Base-by-base conservation (phyloP, 2,888 invertebrate species). In the Platycheirus rosarum region DNA sequence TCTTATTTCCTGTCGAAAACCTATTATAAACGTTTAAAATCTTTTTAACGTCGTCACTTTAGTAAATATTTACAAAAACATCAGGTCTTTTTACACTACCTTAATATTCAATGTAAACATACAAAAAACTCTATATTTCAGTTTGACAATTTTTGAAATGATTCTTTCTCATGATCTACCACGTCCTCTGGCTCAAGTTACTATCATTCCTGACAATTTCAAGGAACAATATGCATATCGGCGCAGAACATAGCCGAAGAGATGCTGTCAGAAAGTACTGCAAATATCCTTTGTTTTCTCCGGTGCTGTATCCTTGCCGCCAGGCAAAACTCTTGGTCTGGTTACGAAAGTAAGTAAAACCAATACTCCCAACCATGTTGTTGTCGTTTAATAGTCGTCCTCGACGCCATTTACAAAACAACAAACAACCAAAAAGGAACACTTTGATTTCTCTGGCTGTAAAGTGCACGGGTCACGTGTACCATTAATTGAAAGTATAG, bases 401-500 rank as follows among this genome's bases (percentile, higher is more conserved):
- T 8, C 62, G 14, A 20, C 35, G 26, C 37, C 13, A 23, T 44
- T 44, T 18, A 29, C 42, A 44, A 44, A 63, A 53, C 62, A 16
- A 26, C 14, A 26, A 48, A 14, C 37, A 49, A 23, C 23, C 26
- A 68, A 57, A 53, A 26, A 48, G 29, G 32, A 32, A 29, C 29
- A 40, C 48, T 51, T 55, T 57, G 51, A 69, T 63, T 69, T 57
- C 48, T n/a, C 29, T 60, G 44, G 26, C 16, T 49, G 32, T 23
- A 20, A 37, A 73, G 32, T 37, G 16, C 48, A 76, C 42, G 66
- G 66, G 77, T 77, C 80, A 82, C 80, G 80, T 66, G 80, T 62
- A 55, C 32, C 40, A 70, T 71, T 82, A 82, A 82, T 82, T 82
- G 77, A 77, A 82, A 66, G 77, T 68, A 42, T 62, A 65, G 60